Base-by-base conservation (phyloP, 2,888 invertebrate species). In the Hirtodrosophila alboralis region DNA sequence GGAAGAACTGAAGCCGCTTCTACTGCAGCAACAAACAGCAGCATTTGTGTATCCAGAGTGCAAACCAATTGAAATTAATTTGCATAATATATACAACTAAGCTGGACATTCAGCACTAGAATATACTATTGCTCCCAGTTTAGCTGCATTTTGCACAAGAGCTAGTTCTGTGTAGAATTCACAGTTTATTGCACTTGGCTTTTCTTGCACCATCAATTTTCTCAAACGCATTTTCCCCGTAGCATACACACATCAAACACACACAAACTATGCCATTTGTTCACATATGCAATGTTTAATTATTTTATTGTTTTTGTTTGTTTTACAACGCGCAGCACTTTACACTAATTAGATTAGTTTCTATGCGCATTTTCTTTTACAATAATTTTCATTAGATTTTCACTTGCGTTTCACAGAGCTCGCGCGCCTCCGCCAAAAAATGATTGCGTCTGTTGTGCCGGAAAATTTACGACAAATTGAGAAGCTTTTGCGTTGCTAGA, bases 381-480 rank as follows among this genome's bases (percentile, higher is more conserved):
- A 7, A 7, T 7, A 23, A 7, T 23, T 23, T 23, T 23, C 23
- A 23, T 6, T 23, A 5, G 18, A 23, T 34, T 59, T 65, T 53
- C 60, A 56, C 65, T 75, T 60, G 54, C 56, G 60, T 51, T 73
- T 34, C 44, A 59, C 53, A 41, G 44, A 58, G 52, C 34, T 65
- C 71, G 71, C 84, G 81, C 78, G 79, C 43, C 63, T 73, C 75
- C 64, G 64, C 45, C 70, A 64, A 64, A 49, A 56, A 53, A 37
- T 64, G 59, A 84, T 87, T 79, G 80, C 88, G 88, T 89, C 89
- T 89, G 84, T 88, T 88, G 80, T 89, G 87, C 88, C 88, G 88
- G 89, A 88, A 88, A 88, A 88, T 81, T 81, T 69, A 85, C 88
- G 87, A 88, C 85, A 80, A 81, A 85, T 86, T 84, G 81, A 73